phyloP scores from a whole-genome alignment of 2,797 vertebrate species.

The Dromococcyx pavoninus region DNA sequence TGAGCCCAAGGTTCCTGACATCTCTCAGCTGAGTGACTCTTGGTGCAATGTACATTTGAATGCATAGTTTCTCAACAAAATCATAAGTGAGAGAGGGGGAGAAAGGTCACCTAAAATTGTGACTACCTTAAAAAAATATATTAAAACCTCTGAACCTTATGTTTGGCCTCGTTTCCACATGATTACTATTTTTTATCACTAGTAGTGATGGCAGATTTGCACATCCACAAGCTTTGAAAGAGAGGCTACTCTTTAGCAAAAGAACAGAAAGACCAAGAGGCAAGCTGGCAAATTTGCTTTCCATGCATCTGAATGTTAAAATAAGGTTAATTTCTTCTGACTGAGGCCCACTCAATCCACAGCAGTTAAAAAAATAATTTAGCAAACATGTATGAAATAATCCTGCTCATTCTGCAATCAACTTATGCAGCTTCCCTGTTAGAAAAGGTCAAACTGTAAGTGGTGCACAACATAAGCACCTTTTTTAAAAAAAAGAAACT shows the following conservation, averaged over 20 bases:
- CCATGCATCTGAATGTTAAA: background rate
- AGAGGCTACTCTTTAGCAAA: background rate
- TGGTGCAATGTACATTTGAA: background rate
- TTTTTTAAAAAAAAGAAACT: background rate
- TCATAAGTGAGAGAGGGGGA: background rate
- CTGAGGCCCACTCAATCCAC: background rate
- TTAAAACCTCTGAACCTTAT: background rate
- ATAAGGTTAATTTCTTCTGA: background rate
- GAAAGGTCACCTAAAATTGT: background rate
- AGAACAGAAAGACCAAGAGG: background rate
- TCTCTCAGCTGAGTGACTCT: background rate
- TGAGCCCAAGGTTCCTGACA: background rate
- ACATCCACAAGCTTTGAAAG: background rate
- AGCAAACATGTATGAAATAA: background rate
- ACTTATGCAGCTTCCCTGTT: background rate
- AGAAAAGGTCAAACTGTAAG: background rate
- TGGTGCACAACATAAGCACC: background rate
- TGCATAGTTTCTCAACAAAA: background rate
- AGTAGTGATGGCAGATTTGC: background rate
- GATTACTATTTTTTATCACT: background rate
- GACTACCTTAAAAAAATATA: background rate
- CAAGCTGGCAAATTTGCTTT: background rate
- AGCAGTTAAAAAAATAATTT: background rate
- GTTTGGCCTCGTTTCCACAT: background rate
- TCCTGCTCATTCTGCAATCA: background rate